A percentile compares a stretch with the other conserved stretches of the same genome.
Conservation (phyloP, 2,797 vertebrate genomes). For the Propithecus perrieri region DNA sequence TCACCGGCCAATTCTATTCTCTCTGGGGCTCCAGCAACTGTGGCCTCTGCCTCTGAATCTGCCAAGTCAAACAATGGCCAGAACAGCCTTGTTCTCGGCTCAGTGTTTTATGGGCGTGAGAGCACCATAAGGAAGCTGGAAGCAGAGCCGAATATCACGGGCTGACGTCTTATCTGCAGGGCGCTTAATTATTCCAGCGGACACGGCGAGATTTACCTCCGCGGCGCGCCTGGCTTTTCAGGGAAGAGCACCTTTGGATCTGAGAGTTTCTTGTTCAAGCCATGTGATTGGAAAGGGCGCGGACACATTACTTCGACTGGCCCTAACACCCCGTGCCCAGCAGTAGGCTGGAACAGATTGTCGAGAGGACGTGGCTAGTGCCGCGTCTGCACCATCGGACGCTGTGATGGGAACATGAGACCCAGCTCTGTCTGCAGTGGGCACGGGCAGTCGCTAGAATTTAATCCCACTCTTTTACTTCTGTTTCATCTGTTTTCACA, state of each 20-base stretch:
- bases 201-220: neutral
- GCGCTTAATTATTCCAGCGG: neutral
- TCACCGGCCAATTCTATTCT: neutral
- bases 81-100: accelerated
- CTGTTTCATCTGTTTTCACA: neutral
- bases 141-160: neutral
- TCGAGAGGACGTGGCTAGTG: accelerated
- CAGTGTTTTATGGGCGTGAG: neutral
- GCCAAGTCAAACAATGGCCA: slow-evolving; percentile 37
- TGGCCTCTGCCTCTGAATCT: neutral
- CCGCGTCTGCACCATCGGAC: accelerated
- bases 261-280: neutral
- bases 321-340: no score
- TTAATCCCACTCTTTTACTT: neutral
- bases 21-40: neutral
- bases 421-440: neutral
- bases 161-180: accelerated
- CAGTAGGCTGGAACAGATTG: accelerated
- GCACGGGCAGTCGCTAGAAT: no score
- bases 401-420: accelerated
- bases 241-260: neutral
- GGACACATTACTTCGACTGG: neutral
- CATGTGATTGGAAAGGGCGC: neutral
- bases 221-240: no score
- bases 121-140: neutral